Evolutionary conservation across 2,797 vertebrate genomes (phyloP).

Genomic region (Xyrichtys novacula): DNA sequence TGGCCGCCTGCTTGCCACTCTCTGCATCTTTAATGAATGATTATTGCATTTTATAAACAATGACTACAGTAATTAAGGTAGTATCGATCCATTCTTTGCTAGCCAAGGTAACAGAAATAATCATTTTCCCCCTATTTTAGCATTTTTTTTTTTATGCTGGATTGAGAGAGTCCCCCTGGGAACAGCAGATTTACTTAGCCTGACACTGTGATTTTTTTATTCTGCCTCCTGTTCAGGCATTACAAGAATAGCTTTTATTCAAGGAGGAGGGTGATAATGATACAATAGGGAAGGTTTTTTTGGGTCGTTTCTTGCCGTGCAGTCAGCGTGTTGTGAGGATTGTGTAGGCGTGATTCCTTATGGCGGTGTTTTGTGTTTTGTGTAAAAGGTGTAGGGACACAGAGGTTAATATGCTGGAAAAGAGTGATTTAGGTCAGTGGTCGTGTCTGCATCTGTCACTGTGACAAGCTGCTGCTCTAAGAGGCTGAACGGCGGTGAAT

Average conservation of each 20-base stretch:
- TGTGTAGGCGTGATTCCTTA: constrained; percentile 41
- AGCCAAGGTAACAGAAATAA: constrained; percentile 44
- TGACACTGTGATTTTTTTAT: constrained; percentile 30
- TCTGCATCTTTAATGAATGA: constrained; percentile 96
- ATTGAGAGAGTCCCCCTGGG: constrained; percentile 39
- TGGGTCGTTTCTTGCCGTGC: constrained; percentile 42
- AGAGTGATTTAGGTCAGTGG: constrained; percentile 86
- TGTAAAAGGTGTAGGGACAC: constrained; percentile 67
- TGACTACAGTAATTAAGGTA: constrained; percentile 90
- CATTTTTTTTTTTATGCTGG: constrained; percentile 37
- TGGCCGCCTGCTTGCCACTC: constrained; percentile 73
- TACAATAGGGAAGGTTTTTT: constrained; percentile 35
- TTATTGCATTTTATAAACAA: constrained; percentile 95
- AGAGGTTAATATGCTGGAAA: constrained; percentile 85
- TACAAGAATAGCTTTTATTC: constrained; percentile 55
- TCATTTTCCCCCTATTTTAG: constrained; percentile 23
- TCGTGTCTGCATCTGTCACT: constrained; percentile 82
- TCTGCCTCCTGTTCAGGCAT: constrained; percentile 28
- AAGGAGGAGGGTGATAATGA: constrained; percentile 39
- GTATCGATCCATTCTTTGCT: constrained; percentile 86
- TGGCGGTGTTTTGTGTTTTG: constrained; percentile 58
- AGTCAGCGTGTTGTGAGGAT: constrained; percentile 26
- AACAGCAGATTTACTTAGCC: constrained; percentile 62
- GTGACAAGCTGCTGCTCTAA: constrained; percentile 69
- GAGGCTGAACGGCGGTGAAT: constrained; percentile 66